phyloP scores from a whole-genome alignment of 2,888 invertebrate species.

The Pinctada fucata region DNA sequence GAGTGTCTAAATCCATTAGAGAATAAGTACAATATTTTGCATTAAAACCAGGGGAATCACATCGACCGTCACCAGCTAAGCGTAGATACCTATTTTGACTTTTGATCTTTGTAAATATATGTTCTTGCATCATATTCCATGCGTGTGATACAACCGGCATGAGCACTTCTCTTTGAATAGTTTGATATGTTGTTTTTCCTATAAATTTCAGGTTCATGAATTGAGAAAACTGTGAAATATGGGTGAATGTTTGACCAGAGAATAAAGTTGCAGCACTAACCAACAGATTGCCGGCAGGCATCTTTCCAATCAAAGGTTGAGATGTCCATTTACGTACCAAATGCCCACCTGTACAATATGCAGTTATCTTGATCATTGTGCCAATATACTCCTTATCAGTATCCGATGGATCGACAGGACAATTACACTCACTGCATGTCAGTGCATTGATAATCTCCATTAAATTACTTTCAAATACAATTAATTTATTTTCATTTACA shows the following conservation, averaged over 20 bases:
- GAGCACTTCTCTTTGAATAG: slow-evolving; percentile 29
- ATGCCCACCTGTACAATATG: slow-evolving; percentile 30
- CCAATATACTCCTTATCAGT: slow-evolving; percentile 20
- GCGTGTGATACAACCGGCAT: slow-evolving; percentile 34
- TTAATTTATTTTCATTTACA: slow-evolving; percentile 10
- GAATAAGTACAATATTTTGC: slow-evolving; percentile 41
- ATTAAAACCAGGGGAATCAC: slow-evolving; percentile 39
- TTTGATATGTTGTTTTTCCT: slow-evolving; percentile 22
- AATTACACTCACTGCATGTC: slow-evolving; percentile 9
- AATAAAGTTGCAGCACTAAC: slow-evolving; percentile 25
- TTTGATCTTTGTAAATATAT: slow-evolving; percentile 12
- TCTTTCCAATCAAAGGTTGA: slow-evolving; percentile 34
- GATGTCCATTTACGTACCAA: slow-evolving; percentile 28
- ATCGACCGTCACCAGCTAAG: slow-evolving; percentile 36
- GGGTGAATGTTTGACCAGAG: slow-evolving; percentile 24
- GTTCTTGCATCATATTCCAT: slow-evolving; percentile 25
- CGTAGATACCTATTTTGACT: slow-evolving; percentile 10
- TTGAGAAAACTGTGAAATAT: slow-evolving; percentile 25
- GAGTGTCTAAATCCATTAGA: slow-evolving; percentile 25
- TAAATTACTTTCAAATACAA: slow-evolving; percentile 25
- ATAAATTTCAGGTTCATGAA: slow-evolving; percentile 32
- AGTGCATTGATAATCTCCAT: slow-evolving; percentile 1
- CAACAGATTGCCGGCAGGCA: slow-evolving; percentile 26
- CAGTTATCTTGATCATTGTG: slow-evolving; percentile 11
- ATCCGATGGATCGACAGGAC: slow-evolving; percentile 17